These are phyloP conservation scores for Morpho achilles DNA, from an alignment of 2,888 invertebrate species.

Conservation along the genomic window DNA sequence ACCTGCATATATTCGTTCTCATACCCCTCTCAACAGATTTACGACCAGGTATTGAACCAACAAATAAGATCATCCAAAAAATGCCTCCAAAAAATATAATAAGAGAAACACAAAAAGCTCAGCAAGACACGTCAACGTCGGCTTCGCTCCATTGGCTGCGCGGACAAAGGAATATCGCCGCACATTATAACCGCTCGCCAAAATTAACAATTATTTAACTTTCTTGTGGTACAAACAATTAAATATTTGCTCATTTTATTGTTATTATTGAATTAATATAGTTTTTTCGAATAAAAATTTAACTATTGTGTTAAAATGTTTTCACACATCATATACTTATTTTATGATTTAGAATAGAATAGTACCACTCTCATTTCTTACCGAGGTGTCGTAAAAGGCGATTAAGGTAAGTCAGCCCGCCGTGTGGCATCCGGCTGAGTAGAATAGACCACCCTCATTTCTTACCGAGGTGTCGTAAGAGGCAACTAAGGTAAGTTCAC, in stretches of 20 bases:
- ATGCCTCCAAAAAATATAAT: slow-evolving; percentile 72
- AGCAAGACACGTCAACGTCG: slow-evolving; percentile 67
- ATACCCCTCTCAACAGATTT: slow-evolving; percentile 62
- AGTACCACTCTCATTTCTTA: no score
- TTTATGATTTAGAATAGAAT: no score
- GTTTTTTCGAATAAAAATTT: background rate
- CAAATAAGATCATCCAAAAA: slow-evolving; percentile 74
- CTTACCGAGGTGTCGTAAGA: no score
- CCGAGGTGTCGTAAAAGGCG: no score
- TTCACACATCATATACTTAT: no score
- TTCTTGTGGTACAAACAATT: slow-evolving; percentile 25
- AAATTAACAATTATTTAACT: slow-evolving; percentile 35
- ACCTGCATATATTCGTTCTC: slow-evolving; percentile 66
- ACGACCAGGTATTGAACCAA: slow-evolving; percentile 72
- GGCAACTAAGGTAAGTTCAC: no score
- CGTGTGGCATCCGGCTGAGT: no score
- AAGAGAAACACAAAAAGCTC: slow-evolving; percentile 69
- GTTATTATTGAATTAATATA: slow-evolving; percentile 5
- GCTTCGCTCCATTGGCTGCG: slow-evolving; percentile 65
- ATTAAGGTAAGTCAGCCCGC: no score
- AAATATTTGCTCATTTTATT: slow-evolving; percentile 11
- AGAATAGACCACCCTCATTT: no score
- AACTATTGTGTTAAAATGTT: no score
- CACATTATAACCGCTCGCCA: slow-evolving; percentile 54
- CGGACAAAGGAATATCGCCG: slow-evolving; percentile 74